A percentile compares a stretch with the other conserved stretches of the same genome.
These are phyloP conservation scores for Paramormyrops kingsleyae DNA, from an alignment of 2,113 vertebrate species.

Conservation along the genomic window DNA sequence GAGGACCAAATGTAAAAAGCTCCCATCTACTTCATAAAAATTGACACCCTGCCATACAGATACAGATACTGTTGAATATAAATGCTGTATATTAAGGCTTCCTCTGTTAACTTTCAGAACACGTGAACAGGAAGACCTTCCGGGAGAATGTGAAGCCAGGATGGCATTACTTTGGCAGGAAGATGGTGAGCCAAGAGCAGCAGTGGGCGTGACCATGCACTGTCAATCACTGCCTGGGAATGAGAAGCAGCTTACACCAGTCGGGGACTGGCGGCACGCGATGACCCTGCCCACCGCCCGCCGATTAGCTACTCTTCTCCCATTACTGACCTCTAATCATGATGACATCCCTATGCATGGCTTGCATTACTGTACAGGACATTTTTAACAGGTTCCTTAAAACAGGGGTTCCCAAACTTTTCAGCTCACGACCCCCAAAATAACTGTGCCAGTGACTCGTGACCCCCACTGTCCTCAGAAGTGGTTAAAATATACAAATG, in stretches of 20 bases:
- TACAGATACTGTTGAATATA: neutral
- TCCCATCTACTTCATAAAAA: neutral
- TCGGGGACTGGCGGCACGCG: neutral
- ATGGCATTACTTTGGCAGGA: conserved; percentile 94
- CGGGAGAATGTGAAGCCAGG: conserved; percentile 76
- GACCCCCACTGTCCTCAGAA: no score
- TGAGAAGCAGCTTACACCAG: neutral
- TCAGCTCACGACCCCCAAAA: no score
- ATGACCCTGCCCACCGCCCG: neutral
- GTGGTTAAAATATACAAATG: no score
- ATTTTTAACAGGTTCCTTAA: neutral
- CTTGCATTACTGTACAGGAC: neutral
- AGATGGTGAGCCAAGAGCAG: conserved; percentile 75
- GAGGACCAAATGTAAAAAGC: neutral
- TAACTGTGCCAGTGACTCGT: no score
- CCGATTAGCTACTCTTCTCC: neutral
- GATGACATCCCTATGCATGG: neutral
- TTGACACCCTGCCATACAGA: neutral
- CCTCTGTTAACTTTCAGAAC: conserved; percentile 61
- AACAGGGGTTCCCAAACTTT: no score
- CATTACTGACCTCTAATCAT: neutral
- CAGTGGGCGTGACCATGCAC: neutral
- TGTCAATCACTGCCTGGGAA: neutral
- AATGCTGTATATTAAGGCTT: neutral
- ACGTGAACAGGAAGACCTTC: conserved; percentile 75